Evolutionary conservation across 2,797 vertebrate species (phyloP).

Genomic region (Coluber constrictor): DNA sequence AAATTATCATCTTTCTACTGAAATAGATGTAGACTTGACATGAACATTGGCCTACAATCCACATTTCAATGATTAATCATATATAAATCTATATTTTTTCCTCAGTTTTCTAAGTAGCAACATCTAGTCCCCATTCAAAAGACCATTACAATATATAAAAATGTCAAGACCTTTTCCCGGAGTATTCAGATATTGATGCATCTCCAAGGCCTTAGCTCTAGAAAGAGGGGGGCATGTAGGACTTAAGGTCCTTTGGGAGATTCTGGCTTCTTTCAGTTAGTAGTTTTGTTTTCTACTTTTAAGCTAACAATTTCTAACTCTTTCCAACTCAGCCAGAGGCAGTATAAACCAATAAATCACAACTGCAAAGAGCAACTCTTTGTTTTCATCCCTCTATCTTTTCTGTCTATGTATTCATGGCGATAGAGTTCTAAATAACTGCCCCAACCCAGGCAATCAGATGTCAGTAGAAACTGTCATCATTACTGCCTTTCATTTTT

Average conservation of each 20-base stretch:
- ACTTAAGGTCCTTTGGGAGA: not conserved
- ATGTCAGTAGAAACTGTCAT: too few relatives aligned
- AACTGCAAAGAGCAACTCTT: not conserved
- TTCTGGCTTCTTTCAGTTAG: not conserved
- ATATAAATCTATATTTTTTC: not conserved
- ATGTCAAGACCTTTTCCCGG: not conserved
- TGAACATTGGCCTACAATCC: not conserved
- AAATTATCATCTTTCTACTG: not conserved
- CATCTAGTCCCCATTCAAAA: not conserved
- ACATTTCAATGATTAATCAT: not conserved
- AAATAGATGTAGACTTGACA: not conserved
- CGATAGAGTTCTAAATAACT: too few relatives aligned
- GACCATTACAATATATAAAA: not conserved
- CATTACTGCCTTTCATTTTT: not conserved
- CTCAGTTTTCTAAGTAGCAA: not conserved
- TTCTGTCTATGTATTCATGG: not conserved
- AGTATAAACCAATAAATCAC: not conserved
- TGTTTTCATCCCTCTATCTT: not conserved
- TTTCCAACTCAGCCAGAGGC: not conserved
- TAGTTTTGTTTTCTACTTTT: not conserved
- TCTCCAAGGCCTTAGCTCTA: not conserved
- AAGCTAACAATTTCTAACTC: not conserved
- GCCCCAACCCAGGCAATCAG: not conserved
- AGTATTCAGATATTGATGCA: too few relatives aligned
- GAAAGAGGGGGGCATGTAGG: not conserved